Conservation (phyloP, 1,140 invertebrate species). For the Globodera rostochiensis region DNA sequence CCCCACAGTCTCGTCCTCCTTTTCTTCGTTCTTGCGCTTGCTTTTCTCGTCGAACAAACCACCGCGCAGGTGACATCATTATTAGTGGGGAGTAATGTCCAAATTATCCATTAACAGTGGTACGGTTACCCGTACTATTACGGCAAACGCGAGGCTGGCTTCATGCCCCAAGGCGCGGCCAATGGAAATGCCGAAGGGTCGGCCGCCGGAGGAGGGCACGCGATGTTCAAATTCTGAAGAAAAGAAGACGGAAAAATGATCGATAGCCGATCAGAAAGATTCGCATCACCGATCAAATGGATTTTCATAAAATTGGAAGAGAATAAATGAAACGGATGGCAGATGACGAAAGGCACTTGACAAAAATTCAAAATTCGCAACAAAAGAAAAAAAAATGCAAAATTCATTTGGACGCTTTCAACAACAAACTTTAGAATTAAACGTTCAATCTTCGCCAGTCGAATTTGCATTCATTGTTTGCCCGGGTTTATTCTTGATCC, state of each 20-base stretch:
- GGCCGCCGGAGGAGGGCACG: neutral
- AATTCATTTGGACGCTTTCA: no score
- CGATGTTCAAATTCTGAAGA: slow-evolving; percentile 1
- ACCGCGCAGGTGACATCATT: neutral
- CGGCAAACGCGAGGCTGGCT: neutral
- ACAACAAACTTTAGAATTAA: no score
- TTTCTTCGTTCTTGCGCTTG: neutral
- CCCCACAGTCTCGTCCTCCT: neutral
- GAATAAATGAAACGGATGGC: neutral
- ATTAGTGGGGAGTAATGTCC: no score
- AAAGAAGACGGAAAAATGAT: neutral
- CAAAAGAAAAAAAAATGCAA: no score
- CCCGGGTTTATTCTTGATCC: no score
- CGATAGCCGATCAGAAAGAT: neutral
- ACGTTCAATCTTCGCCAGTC: no score
- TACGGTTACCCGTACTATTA: neutral
- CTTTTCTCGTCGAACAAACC: neutral
- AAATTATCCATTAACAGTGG: neutral
- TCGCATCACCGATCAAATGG: no score
- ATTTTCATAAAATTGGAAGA: neutral
- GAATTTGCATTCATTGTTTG: no score
- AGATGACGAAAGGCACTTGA: no score
- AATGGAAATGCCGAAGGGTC: neutral
- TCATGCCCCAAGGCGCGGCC: neutral
- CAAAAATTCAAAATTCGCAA: no score